Evolutionary conservation across 2,797 vertebrate species (phyloP), one percentile per base, ranked within the genome.

Genomic region (Ceryle rudis): DNA sequence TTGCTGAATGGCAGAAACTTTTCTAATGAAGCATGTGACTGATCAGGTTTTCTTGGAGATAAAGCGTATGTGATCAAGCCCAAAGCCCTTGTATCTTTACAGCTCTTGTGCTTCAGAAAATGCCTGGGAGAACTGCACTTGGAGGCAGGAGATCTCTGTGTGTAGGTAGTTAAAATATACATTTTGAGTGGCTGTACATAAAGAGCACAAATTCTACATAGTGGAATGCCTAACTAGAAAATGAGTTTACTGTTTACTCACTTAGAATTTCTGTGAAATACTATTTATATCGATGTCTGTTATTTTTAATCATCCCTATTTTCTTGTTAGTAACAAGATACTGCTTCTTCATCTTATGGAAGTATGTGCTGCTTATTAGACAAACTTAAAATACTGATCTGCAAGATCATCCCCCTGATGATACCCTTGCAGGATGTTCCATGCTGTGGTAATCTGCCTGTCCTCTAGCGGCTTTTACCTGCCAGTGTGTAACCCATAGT

Each of bases 1-100:
- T 78, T 91, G 62, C 89, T 10, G 66, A 78, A 49, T 15, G 62
- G 86, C 86, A 80, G 72, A 54, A 94, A 93, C 71, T 91, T 94
- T 77, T 22, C 85, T 92, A 33, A 31, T 60, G 49, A 35, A 65
- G 81, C 52, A 12, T 91, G 86, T 87, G 83, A n/a, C 49, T 47
- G 49, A 13, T 87, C 41, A 77, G 77, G 51, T 57, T 90, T 81
- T 89, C 33, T 25, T 77, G 21, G 77, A 60, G 83, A 17, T 79
- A 57, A 22, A 21, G 20, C 1, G 9, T 57, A 16, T 0, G 0
- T 47, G 37, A 28, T 62, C 1, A 12, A 9, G 49, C 64, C 74
- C 49, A 11, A 2, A 81, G 64, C 69, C 29, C 66, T 82, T 22
- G 4, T 83, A 4, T 54, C 54, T 62, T 84, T 73, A 20, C 4